phyloP scores from a whole-genome alignment of 2,113 vertebrate species.

The Amia ocellicauda region DNA sequence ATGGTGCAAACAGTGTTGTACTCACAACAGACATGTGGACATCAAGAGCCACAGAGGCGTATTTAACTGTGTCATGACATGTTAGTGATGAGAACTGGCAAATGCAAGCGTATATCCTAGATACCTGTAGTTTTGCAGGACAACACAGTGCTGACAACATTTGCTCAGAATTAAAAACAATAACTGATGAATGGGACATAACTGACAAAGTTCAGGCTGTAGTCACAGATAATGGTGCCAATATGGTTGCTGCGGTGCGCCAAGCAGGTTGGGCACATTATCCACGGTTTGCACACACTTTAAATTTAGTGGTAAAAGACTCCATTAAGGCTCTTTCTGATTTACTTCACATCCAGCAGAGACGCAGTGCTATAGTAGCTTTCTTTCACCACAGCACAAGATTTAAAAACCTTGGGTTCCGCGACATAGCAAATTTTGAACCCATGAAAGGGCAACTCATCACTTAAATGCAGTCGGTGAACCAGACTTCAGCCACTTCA shows the following conservation, averaged over 20 bases:
- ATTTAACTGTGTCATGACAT: conserved; percentile 27
- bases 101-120: too few relatives aligned
- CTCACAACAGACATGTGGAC: too few relatives aligned
- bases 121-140: neutral
- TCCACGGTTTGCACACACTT: neutral
- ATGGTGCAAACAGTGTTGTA: conserved; percentile 13
- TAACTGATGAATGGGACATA: conserved; percentile 3
- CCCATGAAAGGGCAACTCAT: conserved; percentile 13
- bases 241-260: conserved; percentile 2
- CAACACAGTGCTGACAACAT: conserved; percentile 3
- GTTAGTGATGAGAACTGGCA: too few relatives aligned
- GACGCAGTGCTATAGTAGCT: neutral
- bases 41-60: conserved; percentile 19
- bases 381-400: conserved; percentile 11
- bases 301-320: neutral
- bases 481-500: conserved; percentile 8
- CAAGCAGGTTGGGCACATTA: neutral
- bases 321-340: conserved; percentile 2
- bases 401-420: conserved; percentile 21
- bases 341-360: neutral
- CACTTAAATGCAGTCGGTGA: conserved; percentile 16
- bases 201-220: neutral
- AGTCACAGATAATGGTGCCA: conserved; percentile 9
- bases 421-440: conserved; percentile 15
- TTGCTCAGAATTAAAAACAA: neutral